Base-by-base conservation (phyloP, 2,797 vertebrate genomes). In the Silurus aristotelis region DNA sequence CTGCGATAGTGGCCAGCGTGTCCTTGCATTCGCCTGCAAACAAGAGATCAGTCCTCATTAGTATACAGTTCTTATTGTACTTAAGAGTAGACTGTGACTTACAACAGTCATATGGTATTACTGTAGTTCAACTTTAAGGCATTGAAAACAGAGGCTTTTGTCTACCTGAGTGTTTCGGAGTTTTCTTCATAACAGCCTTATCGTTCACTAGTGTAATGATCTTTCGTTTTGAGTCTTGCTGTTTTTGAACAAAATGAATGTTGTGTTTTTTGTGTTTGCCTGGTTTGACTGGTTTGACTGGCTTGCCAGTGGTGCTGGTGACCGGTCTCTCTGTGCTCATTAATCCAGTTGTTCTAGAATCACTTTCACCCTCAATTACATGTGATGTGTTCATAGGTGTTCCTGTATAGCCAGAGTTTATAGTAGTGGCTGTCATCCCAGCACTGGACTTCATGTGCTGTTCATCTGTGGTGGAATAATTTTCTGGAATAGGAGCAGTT, bases 1-100 rank as follows among this genome's bases (percentile, higher is more conserved):
- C 96, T 0, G 97, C 96, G 91, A 99, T 98, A 0, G 96, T 97
- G 87, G 98, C 97, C 88, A 99, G 92, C 0, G 98, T 99, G 93
- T 99, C 98, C 88, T 98, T 97, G 92, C 98, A 99, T 81, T 96
- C 95, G 25, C 94, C 98, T 99, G 89, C 0, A 0, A 7, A n/a
- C 68, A 85, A 61, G 66, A 84, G 78, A 38, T 75, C 10, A 73
- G 71, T 67, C 19, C 6, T 22, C 6, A 2, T n/a, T 15, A n/a
- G 10, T 61, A 38, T 22, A 43, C 10, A 78, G 27, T 78, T 20
- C 17, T 52, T 52, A 7, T 7, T 52, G 8, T 52, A 52, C 48
- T 38, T 38, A 38, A 76, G 15, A 1, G n/a, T 27, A 56, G 48
- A 75, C 2, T 55, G 12, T 25, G 71, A 76, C 22, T 73, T 48